phyloP scores from a whole-genome alignment of 2,888 invertebrate species.

The Agonum fuliginosum region DNA sequence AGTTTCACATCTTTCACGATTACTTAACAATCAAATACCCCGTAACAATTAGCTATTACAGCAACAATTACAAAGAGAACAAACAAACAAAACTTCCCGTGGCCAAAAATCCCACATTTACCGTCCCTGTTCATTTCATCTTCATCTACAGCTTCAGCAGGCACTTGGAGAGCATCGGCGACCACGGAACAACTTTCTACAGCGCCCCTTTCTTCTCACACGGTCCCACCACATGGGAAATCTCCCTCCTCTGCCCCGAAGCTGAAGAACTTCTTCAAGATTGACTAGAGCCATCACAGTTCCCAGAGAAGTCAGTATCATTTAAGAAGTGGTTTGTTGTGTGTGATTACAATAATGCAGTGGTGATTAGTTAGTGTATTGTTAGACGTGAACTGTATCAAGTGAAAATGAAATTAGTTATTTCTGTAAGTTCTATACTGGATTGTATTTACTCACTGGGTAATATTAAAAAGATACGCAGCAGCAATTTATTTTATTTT shows the following conservation, averaged over 20 bases:
- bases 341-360: slow-evolving; percentile 46
- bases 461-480: too few relatives aligned
- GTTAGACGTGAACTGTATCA: slow-evolving; percentile 23
- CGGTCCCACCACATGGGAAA: slow-evolving; percentile 46
- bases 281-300: slow-evolving; percentile 45
- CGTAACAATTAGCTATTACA: slow-evolving; percentile 8
- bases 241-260: slow-evolving; percentile 8
- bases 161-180: slow-evolving; percentile 1
- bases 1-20: slow-evolving; percentile 15
- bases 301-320: slow-evolving; percentile 36
- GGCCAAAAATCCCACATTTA: slow-evolving; percentile 1
- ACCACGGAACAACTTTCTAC: slow-evolving; percentile 54
- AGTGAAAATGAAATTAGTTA: slow-evolving; percentile 48
- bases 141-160: background rate
- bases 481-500: background rate
- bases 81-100: background rate
- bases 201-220: slow-evolving; percentile 56
- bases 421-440: slow-evolving; percentile 32
- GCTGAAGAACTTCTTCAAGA: slow-evolving; percentile 44
- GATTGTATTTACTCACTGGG: background rate
- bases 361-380: slow-evolving; percentile 24
- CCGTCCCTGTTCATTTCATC: slow-evolving; percentile 14
- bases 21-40: slow-evolving; percentile 16
- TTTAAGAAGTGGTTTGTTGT: slow-evolving; percentile 51
- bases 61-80: slow-evolving; percentile 17